These are phyloP conservation scores for Magallana ariakensis DNA, from an alignment of 1,140 invertebrate genomes.

Conservation along the genomic window DNA sequence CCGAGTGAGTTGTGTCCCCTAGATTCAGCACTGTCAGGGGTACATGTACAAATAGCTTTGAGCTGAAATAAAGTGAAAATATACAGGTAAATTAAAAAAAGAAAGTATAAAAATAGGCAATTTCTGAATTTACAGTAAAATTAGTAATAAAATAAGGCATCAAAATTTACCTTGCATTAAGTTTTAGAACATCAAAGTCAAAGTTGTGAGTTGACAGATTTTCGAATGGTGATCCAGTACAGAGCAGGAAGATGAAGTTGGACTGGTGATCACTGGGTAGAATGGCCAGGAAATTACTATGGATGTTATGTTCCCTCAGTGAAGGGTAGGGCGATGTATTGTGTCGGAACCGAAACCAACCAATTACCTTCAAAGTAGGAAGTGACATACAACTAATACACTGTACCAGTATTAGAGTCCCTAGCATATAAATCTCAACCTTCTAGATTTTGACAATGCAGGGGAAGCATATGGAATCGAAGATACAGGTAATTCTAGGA, in stretches of 20 bases:
- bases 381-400: too few species aligned
- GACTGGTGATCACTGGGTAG: slow-evolving; percentile 25
- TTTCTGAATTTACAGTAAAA: not conserved
- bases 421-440: too few species aligned
- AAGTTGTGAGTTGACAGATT: slow-evolving; percentile 53
- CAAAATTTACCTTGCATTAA: slow-evolving; percentile 11
- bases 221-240: slow-evolving; percentile 40
- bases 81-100: too few species aligned
- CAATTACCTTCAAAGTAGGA: slow-evolving; percentile 39
- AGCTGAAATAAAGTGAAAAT: slow-evolving; percentile 6
- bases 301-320: slow-evolving; percentile 48
- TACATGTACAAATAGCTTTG: slow-evolving; percentile 22
- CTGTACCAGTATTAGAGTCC: too few species aligned
- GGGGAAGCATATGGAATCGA: too few species aligned
- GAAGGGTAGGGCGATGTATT: slow-evolving; percentile 45
- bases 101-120: too few species aligned
- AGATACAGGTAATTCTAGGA: too few species aligned
- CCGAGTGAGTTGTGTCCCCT: slow-evolving; percentile 50
- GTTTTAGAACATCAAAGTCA: slow-evolving; percentile 51
- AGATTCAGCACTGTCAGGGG: slow-evolving; percentile 53
- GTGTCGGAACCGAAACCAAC: slow-evolving; percentile 49
- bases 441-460: too few species aligned
- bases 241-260: slow-evolving; percentile 47
- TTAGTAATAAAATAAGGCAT: not conserved
- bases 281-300: slow-evolving; percentile 40